A percentile compares a stretch with the other conserved stretches of the same genome.
Evolutionary conservation across 2,888 invertebrate genomes (phyloP).

Genomic region (Pyrgus malvae): DNA sequence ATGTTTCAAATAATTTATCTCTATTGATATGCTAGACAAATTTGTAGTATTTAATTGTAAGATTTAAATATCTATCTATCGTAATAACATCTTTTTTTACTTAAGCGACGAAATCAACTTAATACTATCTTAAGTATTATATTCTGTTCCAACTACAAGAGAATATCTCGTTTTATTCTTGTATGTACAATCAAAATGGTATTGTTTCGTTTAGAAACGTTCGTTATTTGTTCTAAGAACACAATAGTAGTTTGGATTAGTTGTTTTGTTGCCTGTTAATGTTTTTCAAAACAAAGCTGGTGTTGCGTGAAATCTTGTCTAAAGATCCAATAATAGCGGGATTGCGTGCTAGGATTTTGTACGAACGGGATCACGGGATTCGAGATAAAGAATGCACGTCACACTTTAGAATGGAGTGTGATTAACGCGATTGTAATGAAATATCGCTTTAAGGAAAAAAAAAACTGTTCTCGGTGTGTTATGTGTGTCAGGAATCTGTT

Average conservation of each 20-base stretch:
- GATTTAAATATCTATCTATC: too few species aligned
- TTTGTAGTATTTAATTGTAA: too few species aligned
- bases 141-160: too few species aligned
- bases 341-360: constrained; percentile 19
- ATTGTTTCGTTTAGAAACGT: background rate
- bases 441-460: background rate
- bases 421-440: constrained; percentile 13
- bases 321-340: constrained; percentile 19
- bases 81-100: too few species aligned
- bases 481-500: background rate
- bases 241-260: background rate
- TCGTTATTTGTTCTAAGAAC: background rate
- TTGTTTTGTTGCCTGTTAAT: constrained; percentile 8
- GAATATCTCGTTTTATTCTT: too few species aligned
- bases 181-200: too few species aligned
- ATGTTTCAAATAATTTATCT: too few species aligned
- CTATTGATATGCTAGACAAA: too few species aligned
- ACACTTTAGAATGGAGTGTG: constrained; percentile 5
- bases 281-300: constrained; percentile 12
- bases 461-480: too few species aligned
- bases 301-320: constrained; percentile 14
- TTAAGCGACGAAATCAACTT: too few species aligned
- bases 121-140: too few species aligned
- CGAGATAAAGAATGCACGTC: constrained; percentile 19
- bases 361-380: background rate